Evolutionary conservation across 2,797 vertebrate species (phyloP).

Genomic region (Typhlichthys subterraneus): DNA sequence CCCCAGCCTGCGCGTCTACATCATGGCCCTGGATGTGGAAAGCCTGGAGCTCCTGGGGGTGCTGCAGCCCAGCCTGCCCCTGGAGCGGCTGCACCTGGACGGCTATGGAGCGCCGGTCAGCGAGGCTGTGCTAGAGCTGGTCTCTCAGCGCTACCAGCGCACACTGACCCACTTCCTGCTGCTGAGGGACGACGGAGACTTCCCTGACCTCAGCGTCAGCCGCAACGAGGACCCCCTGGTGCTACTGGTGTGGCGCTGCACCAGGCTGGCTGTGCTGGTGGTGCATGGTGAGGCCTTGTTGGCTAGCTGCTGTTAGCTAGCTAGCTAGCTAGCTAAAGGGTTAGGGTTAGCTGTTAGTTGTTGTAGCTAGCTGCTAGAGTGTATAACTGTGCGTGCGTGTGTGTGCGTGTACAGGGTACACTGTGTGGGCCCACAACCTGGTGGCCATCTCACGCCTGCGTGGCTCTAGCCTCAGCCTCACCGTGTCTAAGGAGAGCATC

Average conservation of each 20-base stretch:
- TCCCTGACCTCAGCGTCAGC: slow-evolving; percentile 95
- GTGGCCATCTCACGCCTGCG: slow-evolving; percentile 94
- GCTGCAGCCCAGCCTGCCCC: slow-evolving; percentile 95
- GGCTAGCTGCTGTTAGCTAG: no score
- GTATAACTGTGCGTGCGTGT: no score
- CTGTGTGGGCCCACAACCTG: slow-evolving; percentile 96
- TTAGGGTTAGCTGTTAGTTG: no score
- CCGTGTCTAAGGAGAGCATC: slow-evolving; percentile 97
- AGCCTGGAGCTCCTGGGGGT: slow-evolving; percentile 92
- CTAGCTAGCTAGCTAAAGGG: no score
- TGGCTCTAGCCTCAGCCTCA: slow-evolving; percentile 71
- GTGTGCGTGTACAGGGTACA: slow-evolving; percentile 83
- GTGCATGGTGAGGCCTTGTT: slow-evolving; percentile 86
- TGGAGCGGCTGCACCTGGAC: slow-evolving; percentile 97
- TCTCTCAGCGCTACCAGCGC: slow-evolving; percentile 96
- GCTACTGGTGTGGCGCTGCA: slow-evolving; percentile 93
- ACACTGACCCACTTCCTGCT: slow-evolving; percentile 96
- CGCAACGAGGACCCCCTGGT: slow-evolving; percentile 96
- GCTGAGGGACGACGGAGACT: slow-evolving; percentile 91
- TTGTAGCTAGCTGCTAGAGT: no score
- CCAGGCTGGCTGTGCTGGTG: slow-evolving; percentile 89
- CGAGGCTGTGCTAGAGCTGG: slow-evolving; percentile 92
- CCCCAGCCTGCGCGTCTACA: slow-evolving; percentile 91
- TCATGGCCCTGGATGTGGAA: slow-evolving; percentile 95
- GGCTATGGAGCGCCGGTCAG: slow-evolving; percentile 92